phyloP scores from a whole-genome alignment of 2,888 invertebrate species.

The Dinocampus coccinellae region DNA sequence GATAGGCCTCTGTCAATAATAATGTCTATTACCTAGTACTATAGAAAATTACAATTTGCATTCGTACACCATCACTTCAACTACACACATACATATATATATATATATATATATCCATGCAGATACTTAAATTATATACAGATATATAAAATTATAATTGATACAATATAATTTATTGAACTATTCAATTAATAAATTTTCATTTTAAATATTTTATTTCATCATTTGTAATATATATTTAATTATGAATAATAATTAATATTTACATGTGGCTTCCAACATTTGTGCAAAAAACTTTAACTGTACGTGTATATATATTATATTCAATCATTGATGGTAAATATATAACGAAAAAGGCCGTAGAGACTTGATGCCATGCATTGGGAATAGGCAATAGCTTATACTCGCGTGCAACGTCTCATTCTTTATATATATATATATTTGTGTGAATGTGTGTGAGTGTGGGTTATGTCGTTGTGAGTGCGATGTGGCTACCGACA shows the following conservation, averaged over 20 bases:
- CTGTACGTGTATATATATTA: not conserved
- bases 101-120: no score
- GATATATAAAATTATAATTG: not conserved
- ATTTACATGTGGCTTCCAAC: not conserved
- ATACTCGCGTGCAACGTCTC: constrained; percentile 39
- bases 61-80: not conserved
- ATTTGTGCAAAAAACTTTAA: not conserved
- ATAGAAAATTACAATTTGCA: not conserved
- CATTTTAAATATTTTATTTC: not conserved
- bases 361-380: constrained; percentile 23
- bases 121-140: no score
- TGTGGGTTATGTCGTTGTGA: not conserved
- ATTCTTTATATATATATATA: constrained; percentile 3
- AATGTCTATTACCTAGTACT: not conserved
- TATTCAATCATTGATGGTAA: not conserved
- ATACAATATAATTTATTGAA: not conserved
- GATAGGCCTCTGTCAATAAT: not conserved
- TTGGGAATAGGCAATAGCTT: constrained; percentile 53
- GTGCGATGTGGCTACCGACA: constrained; percentile 42
- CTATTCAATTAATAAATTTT: not conserved
- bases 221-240: not conserved
- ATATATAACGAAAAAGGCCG: constrained; percentile 2
- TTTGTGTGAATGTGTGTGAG: not conserved
- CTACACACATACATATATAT: no score
- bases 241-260: not conserved